Evolutionary conservation across 2,797 vertebrate genomes (phyloP), one percentile per base, ranked within the genome.

Genomic region (Rhodeus uyekii): DNA sequence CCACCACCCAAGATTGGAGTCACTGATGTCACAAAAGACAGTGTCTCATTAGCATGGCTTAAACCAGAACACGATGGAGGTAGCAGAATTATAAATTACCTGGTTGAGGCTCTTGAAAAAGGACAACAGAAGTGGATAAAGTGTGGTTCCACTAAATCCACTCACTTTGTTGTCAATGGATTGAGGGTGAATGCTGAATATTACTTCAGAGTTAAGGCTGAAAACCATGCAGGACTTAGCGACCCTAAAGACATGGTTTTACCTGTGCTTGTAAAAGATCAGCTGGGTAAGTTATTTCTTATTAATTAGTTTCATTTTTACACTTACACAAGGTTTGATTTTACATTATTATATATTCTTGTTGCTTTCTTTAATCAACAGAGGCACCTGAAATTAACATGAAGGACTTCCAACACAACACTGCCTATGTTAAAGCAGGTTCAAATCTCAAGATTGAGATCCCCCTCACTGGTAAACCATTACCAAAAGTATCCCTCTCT

Each of bases 41-140:
- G 96, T 29, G 94, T 99, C 68, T 95, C 96, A 19, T 90, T 99
- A 85, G 95, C 93, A 65, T 99, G 98, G 98, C 85, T 94, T 86
- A 99, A 98, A 92, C 97, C 98, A 87, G 98, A 99, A 87, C 97
- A 99, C 1, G 97, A 99, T 67, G 98, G 98, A 83, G 98, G 98
- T 85, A 99, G 98, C 91, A 96, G 96, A 93, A 93, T 99, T 83
- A 92, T 95, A 77, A 94, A 95, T 82, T 99, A 99, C 85, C 84
- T 98, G 5, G 78, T 99, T 68, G 98, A 99, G 91, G 94, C 96
- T 58, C 91, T 97, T 90, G 98, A 99, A 90, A 99, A 98, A 89
- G 98, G 96, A 88, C 96, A 99, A 83, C 96, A 98, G 90, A 98
- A 97, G 80, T 99, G 98, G 98, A 92, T 97, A 63, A 98, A 95